Evolutionary conservation across 2,888 invertebrate genomes (phyloP).

Genomic region (Pardosa pseudoannulata): DNA sequence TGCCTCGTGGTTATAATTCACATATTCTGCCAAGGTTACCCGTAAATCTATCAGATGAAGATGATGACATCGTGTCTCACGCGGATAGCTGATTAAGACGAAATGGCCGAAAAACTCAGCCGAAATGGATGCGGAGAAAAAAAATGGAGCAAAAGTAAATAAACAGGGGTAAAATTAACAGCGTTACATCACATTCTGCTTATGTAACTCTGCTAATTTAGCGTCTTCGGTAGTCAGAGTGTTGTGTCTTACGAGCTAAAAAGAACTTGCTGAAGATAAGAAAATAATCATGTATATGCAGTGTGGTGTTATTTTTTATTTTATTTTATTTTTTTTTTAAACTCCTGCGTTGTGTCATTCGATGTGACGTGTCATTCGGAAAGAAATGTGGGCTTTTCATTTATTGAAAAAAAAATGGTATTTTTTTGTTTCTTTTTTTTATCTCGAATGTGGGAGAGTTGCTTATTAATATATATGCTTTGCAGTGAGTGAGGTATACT

Average conservation of each 20-base stretch:
- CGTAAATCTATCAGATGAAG: neutral
- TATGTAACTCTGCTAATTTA: slow-evolving; percentile 41
- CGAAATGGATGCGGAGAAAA: no score
- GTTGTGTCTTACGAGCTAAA: slow-evolving; percentile 38
- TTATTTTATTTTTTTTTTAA: no score
- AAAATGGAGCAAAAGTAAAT: slow-evolving; percentile 35
- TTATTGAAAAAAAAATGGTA: no score
- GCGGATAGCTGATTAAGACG: neutral
- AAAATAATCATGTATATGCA: neutral
- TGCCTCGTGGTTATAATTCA: neutral
- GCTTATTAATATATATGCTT: no score
- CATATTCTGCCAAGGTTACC: neutral
- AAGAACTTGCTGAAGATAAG: slow-evolving; percentile 22
- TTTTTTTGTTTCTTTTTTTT: neutral
- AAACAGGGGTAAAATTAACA: slow-evolving; percentile 30
- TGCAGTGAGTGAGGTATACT: no score
- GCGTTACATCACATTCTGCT: neutral
- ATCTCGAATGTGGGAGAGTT: no score
- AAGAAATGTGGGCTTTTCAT: no score
- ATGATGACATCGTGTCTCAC: slow-evolving; percentile 17
- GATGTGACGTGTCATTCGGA: neutral
- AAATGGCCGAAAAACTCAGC: slow-evolving; percentile 21
- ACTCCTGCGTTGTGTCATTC: neutral
- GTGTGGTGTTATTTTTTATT: neutral
- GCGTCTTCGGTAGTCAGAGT: slow-evolving; percentile 37